A percentile compares a stretch with the other conserved stretches of the same genome.
phyloP scores from a whole-genome alignment of 2,888 invertebrate genomes.

The Dryobota labecula region DNA sequence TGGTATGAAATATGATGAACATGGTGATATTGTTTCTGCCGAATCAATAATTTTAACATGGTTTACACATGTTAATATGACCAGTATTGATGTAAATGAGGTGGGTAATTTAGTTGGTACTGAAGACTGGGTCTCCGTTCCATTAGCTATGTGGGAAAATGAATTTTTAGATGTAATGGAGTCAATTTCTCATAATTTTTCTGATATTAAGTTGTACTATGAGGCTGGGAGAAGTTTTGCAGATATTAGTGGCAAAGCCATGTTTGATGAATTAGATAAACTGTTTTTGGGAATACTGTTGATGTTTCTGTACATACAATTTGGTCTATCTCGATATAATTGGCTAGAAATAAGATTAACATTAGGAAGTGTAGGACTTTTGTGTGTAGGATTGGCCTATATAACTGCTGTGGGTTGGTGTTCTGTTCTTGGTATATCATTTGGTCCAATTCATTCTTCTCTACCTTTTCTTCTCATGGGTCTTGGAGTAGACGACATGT shows the following conservation, averaged over 20 bases:
- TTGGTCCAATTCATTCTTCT: slow-evolving; percentile 95
- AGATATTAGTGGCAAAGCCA: slow-evolving; percentile 93
- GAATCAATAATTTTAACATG: slow-evolving; percentile 91
- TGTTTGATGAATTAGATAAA: slow-evolving; percentile 94
- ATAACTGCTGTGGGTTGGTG: slow-evolving; percentile 93
- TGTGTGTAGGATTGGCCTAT: slow-evolving; percentile 94
- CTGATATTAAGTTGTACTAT: slow-evolving; percentile 88
- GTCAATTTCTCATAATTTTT: slow-evolving; percentile 74
- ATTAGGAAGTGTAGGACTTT: slow-evolving; percentile 92
- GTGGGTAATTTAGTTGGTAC: slow-evolving; percentile 93
- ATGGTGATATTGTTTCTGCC: slow-evolving; percentile 92
- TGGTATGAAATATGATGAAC: slow-evolving; percentile 89
- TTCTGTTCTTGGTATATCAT: slow-evolving; percentile 92
- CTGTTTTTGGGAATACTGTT: slow-evolving; percentile 92
- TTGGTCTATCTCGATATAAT: slow-evolving; percentile 94
- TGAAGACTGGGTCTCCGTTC: slow-evolving; percentile 93
- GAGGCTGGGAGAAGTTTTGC: slow-evolving; percentile 93
- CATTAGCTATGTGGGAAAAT: slow-evolving; percentile 91
- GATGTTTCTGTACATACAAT: slow-evolving; percentile 94
- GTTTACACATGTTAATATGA: slow-evolving; percentile 93
- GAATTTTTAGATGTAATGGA: slow-evolving; percentile 88
- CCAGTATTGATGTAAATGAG: slow-evolving; percentile 91
- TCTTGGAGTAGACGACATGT: slow-evolving; percentile 96
- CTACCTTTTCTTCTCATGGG: slow-evolving; percentile 95
- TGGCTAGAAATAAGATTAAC: slow-evolving; percentile 93